Evolutionary conservation across 2,113 vertebrate species (phyloP), one percentile per base, ranked within the genome.

Genomic region (Alethe diademata): DNA sequence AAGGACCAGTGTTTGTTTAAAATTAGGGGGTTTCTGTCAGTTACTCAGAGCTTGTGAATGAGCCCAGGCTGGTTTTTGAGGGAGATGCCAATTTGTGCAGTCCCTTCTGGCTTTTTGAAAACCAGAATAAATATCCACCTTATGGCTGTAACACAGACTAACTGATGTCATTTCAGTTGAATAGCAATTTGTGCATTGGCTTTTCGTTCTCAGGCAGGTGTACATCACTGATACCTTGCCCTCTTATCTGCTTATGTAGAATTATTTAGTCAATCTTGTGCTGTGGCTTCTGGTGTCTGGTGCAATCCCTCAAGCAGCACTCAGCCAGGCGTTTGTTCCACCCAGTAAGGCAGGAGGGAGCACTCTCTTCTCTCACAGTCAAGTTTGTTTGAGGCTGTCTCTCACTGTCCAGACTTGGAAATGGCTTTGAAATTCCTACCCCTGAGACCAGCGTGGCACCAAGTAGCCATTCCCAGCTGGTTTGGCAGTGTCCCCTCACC

Each of bases 331-430:
- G 29, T 38, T 67, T 3, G 1, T 81, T 71, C 65, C 65, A 60
- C 56, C 43, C 66, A 51, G 76, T 33, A 31, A 74, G 33, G 60
- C 57, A 73, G 36, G 1, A 5, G 9, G 48, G 23, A 87, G 29
- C 1, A 0, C 62, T 61, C n/a, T 38, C 47, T 35, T 45, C 38
- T 23, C 53, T 56, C 2, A 1, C 19, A 0, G 43, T 11, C 1
- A 3, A 7, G 19, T 61, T 78, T 80, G 6, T 33, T 12, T 45
- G 38, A 50, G 24, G 22, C 47, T 62, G 11, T 43, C 25, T 82
- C 26, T 78, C 12, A 0, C 35, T 56, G 24, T 72, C 51, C 43
- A 11, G 33, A 17, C 48, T 28, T 43, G 66, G 74, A 72, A 81
- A 33, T 0, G 0, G 14, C 50, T 65, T 81, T 16, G 33, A 28